These are phyloP conservation scores for Therioaphis trifolii DNA, from an alignment of 2,888 invertebrate species.

Conservation along the genomic window DNA sequence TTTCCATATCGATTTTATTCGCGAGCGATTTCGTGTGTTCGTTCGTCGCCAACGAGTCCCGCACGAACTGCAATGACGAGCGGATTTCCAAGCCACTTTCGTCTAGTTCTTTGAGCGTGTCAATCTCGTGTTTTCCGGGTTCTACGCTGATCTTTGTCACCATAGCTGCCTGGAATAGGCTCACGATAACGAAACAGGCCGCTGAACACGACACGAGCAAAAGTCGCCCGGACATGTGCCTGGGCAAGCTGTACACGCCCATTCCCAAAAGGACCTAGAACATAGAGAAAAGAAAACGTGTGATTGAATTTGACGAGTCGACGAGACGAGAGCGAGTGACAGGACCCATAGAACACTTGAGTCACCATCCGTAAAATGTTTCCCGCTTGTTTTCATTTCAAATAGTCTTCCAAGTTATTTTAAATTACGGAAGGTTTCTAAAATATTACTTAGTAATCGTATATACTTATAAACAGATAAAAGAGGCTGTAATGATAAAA, in stretches of 20 bases:
- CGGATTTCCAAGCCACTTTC: slow-evolving; percentile 54
- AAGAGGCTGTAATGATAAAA: no score
- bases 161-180: slow-evolving; percentile 56
- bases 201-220: slow-evolving; percentile 44
- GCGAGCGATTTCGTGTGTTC: slow-evolving; percentile 37
- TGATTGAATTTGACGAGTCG: no score
- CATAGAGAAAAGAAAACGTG: no score
- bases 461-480: no score
- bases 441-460: no score
- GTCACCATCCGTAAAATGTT: no score
- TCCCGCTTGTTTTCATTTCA: no score
- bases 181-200: slow-evolving; percentile 60
- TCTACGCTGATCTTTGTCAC: slow-evolving; percentile 55
- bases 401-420: no score
- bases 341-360: no score
- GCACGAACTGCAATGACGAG: slow-evolving; percentile 20
- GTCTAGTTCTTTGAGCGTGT: slow-evolving; percentile 53
- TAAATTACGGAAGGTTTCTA: no score
- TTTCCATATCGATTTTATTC: slow-evolving; percentile 29
- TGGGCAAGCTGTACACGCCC: slow-evolving; percentile 40
- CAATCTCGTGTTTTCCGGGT: slow-evolving; percentile 31
- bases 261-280: slow-evolving; percentile 44
- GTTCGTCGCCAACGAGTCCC: slow-evolving; percentile 37
- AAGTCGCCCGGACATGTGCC: slow-evolving; percentile 31
- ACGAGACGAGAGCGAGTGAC: neutral